These are phyloP conservation scores for Bergia sp. DNA, from an alignment of 92 coral and sea anemone species.

Conservation along the genomic window DNA sequence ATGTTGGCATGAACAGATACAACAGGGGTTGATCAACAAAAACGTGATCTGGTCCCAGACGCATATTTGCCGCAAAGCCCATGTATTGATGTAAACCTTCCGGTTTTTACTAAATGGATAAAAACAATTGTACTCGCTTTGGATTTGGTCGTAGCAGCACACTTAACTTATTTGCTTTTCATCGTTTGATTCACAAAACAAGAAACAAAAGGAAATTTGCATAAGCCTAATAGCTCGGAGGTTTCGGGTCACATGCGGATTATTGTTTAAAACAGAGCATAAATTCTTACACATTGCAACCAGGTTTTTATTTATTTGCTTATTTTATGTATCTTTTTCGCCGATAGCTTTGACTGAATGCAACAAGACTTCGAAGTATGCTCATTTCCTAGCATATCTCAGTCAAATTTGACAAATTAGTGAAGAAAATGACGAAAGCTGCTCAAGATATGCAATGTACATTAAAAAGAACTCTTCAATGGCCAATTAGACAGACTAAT, in stretches of 20 bases:
- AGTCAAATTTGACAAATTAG: slow-evolving; percentile 9
- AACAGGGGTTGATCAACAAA: neutral
- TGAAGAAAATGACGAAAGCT: slow-evolving; percentile 9
- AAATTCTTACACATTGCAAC: slow-evolving; percentile 4
- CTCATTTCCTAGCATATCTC: neutral
- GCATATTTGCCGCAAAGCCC: neutral
- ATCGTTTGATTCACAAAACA: slow-evolving; percentile 69
- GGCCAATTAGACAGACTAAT: slow-evolving; percentile 71
- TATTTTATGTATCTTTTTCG: slow-evolving; percentile 2
- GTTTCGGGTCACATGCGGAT: slow-evolving; percentile 31
- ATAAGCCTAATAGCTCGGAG: slow-evolving; percentile 73
- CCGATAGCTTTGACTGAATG: neutral
- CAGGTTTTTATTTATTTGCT: slow-evolving; percentile 27
- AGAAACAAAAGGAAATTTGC: slow-evolving; percentile 80
- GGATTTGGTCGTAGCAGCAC: slow-evolving; percentile 48
- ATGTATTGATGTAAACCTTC: slow-evolving; percentile 49
- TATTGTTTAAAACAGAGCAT: neutral
- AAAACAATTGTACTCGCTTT: slow-evolving; percentile 70
- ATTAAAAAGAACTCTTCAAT: slow-evolving; percentile 52
- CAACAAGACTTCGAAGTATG: slow-evolving; percentile 25
- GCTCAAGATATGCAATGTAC: slow-evolving; percentile 49
- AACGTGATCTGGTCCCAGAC: slow-evolving; percentile 17
- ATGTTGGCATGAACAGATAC: neutral
- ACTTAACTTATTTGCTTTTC: slow-evolving; percentile 62
- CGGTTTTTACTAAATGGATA: slow-evolving; percentile 70